phyloP scores from a whole-genome alignment of 2,113 vertebrate genomes.

The Hemibagrus wyckioides region DNA sequence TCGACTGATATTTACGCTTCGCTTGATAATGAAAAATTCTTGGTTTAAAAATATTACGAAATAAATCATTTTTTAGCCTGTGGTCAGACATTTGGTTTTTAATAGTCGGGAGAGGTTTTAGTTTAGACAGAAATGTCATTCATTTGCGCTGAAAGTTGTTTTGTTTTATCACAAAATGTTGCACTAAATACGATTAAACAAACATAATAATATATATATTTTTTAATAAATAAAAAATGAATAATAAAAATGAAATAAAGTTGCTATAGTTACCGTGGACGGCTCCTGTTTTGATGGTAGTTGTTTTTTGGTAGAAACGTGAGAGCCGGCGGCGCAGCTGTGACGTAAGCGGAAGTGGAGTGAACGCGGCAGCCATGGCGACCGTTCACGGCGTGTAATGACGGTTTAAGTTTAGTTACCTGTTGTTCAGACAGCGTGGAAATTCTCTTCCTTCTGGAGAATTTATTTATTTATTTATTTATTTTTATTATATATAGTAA shows the following conservation, averaged over 20 bases:
- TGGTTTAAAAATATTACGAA: neutral
- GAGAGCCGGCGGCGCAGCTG: neutral
- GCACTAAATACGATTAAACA: neutral
- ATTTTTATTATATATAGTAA: neutral
- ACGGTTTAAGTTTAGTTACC: neutral
- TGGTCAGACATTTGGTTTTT: no score
- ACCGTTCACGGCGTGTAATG: neutral
- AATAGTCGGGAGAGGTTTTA: neutral
- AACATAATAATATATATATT: no score
- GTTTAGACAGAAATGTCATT: neutral
- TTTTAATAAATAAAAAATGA: neutral
- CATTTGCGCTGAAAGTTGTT: neutral
- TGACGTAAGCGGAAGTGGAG: conserved; percentile 13
- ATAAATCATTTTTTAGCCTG: no score
- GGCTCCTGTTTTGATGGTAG: neutral
- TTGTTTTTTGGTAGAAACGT: no score
- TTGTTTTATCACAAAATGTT: neutral
- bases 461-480: no score
- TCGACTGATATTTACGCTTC: neutral
- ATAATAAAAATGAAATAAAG: neutral
- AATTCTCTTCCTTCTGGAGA: neutral
- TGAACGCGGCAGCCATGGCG: conserved; percentile 14
- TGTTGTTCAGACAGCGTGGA: neutral
- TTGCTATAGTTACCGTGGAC: conserved; percentile 1
- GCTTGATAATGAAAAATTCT: no score